Evolutionary conservation across 2,888 invertebrate genomes (phyloP).

Genomic region (Melipona bicolor): DNA sequence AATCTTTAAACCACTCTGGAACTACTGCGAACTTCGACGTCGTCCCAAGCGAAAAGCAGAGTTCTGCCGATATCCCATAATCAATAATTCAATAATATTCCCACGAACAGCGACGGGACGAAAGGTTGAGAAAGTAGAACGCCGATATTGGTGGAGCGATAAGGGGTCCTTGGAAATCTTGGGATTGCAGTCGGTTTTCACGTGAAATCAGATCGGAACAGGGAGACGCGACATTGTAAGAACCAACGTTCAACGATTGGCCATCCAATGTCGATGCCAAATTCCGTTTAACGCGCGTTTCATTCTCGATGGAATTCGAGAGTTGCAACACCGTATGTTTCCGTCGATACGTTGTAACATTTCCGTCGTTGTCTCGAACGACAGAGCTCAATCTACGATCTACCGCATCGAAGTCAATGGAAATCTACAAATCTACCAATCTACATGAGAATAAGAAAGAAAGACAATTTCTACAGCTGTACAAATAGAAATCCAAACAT

Average conservation of each 20-base stretch:
- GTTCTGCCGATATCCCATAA: neutral
- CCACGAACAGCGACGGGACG: neutral
- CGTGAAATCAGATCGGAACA: slow-evolving; percentile 25
- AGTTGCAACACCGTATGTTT: slow-evolving; percentile 2
- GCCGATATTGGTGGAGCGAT: neutral
- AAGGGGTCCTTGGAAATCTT: slow-evolving; percentile 5
- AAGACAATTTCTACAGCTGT: too few species aligned
- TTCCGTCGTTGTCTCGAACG: neutral
- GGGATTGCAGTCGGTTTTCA: slow-evolving; percentile 2
- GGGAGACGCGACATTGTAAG: slow-evolving; percentile 7
- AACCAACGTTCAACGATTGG: neutral
- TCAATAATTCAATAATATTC: slow-evolving; percentile 18
- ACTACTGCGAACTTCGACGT: neutral
- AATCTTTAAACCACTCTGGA: neutral
- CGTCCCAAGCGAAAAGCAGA: neutral
- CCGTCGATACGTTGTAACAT: neutral
- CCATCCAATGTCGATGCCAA: slow-evolving; percentile 6
- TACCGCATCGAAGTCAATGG: neutral
- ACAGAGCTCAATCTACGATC: neutral
- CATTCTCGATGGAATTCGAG: slow-evolving; percentile 15
- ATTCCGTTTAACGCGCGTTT: slow-evolving; percentile 13
- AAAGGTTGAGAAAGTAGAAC: slow-evolving; percentile 14
- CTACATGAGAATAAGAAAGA: neutral
- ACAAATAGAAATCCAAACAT: too few species aligned
- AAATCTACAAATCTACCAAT: neutral